Evolutionary conservation across 2,113 vertebrate genomes (phyloP).

Genomic region (Acanthochromis polyacanthus): DNA sequence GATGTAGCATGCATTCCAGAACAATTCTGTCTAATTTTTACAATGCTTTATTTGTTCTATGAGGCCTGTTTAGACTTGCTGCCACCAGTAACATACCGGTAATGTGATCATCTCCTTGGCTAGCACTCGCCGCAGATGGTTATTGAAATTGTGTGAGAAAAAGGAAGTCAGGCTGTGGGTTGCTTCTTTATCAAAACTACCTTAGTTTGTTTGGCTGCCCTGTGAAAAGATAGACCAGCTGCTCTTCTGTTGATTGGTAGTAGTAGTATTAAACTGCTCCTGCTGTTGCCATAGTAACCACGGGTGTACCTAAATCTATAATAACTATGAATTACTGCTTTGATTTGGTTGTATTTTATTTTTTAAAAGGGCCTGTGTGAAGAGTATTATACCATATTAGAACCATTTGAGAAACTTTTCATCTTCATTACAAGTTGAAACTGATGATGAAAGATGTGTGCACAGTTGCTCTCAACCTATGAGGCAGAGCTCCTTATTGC

Average conservation of each 20-base stretch:
- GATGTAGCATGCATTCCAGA: neutral
- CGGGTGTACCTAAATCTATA: neutral
- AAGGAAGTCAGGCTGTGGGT: neutral
- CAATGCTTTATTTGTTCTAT: neutral
- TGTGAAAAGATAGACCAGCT: neutral
- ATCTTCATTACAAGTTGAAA: neutral
- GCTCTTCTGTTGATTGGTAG: neutral
- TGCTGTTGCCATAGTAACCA: slow-evolving; percentile 10
- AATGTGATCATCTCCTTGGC: neutral
- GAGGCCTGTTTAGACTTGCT: neutral
- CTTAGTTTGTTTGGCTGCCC: neutral
- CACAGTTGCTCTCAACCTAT: neutral
- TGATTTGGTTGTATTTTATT: neutral
- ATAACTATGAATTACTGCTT: neutral
- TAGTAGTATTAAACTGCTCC: neutral
- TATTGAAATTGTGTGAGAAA: neutral
- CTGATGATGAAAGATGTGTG: slow-evolving; percentile 1
- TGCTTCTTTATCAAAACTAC: neutral
- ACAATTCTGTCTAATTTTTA: neutral
- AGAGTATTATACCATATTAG: neutral
- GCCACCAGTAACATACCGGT: neutral
- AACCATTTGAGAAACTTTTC: neutral
- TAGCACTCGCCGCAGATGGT: neutral
- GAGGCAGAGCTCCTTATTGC: neutral
- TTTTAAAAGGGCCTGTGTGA: neutral